These are phyloP conservation scores for Tetropium fuscum DNA, from an alignment of 2,888 invertebrate species.

Conservation along the genomic window DNA sequence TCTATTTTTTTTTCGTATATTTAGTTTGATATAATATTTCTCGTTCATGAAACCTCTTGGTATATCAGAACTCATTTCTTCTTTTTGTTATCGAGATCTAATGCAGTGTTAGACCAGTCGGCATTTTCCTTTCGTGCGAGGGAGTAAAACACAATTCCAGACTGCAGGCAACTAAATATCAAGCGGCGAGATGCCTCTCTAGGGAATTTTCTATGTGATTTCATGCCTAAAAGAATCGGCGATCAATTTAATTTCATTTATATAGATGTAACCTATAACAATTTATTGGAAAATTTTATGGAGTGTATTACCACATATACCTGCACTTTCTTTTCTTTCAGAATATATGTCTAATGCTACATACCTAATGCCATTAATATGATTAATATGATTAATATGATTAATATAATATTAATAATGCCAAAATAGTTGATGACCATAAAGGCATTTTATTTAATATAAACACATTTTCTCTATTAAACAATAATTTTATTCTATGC, in stretches of 20 bases:
- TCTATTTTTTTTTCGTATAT: no score
- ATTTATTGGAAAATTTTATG: neutral
- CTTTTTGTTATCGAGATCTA: neutral
- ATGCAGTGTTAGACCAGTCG: slow-evolving; percentile 37
- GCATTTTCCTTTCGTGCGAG: slow-evolving; percentile 42
- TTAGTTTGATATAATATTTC: neutral
- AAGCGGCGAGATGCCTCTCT: slow-evolving; percentile 52
- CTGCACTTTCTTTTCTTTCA: no score
- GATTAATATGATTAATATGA: no score
- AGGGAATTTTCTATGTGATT: slow-evolving; percentile 49
- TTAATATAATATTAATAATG: no score
- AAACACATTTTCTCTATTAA: no score
- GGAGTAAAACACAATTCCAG: slow-evolving; percentile 41
- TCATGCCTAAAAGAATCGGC: slow-evolving; percentile 43
- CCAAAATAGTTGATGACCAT: no score
- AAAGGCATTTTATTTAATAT: no score
- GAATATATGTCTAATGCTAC: no score
- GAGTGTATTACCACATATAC: no score
- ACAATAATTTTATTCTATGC: no score
- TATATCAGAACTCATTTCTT: neutral
- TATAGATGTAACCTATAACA: slow-evolving; percentile 5
- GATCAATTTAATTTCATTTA: slow-evolving; percentile 24
- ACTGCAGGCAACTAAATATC: slow-evolving; percentile 50
- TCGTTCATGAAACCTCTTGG: neutral
- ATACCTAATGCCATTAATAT: no score